Conservation (phyloP, 2,888 invertebrate species). For the Rotaria macrura region DNA sequence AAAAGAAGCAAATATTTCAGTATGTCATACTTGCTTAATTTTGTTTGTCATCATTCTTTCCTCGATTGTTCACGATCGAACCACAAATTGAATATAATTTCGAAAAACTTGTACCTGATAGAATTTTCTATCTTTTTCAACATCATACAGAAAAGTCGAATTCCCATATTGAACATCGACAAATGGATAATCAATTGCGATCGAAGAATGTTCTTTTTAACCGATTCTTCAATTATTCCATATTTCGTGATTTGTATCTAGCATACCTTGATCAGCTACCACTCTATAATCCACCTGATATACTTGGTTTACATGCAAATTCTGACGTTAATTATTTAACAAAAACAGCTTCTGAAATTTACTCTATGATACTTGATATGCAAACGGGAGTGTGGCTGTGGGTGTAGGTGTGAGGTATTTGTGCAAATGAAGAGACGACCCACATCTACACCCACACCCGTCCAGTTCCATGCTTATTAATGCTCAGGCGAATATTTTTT, state of each 20-base stretch:
- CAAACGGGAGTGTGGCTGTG: too few species aligned
- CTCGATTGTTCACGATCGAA: too few species aligned
- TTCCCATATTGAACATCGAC: neutral
- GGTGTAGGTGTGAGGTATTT: too few species aligned
- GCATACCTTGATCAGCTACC: slow-evolving; percentile 71
- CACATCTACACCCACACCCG: too few species aligned
- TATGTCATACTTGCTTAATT: too few species aligned
- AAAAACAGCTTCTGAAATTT: slow-evolving; percentile 72
- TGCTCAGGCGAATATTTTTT: too few species aligned
- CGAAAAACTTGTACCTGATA: neutral
- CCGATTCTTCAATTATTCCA: neutral
- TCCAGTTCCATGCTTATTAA: too few species aligned
- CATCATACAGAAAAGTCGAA: neutral
- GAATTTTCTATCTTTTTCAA: neutral
- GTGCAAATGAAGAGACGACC: too few species aligned
- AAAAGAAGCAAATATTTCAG: slow-evolving; percentile 10
- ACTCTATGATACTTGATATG: slow-evolving; percentile 70
- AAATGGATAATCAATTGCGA: neutral
- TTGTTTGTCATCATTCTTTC: too few species aligned
- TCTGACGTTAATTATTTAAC: slow-evolving; percentile 88
- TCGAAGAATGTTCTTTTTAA: neutral
- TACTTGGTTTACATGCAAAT: slow-evolving; percentile 81
- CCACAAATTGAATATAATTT: slow-evolving; percentile 6
- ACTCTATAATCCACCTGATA: slow-evolving; percentile 72
- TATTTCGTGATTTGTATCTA: slow-evolving; percentile 23